Base-by-base conservation (phyloP, 2,888 invertebrate species). In the Elmis aenea region DNA sequence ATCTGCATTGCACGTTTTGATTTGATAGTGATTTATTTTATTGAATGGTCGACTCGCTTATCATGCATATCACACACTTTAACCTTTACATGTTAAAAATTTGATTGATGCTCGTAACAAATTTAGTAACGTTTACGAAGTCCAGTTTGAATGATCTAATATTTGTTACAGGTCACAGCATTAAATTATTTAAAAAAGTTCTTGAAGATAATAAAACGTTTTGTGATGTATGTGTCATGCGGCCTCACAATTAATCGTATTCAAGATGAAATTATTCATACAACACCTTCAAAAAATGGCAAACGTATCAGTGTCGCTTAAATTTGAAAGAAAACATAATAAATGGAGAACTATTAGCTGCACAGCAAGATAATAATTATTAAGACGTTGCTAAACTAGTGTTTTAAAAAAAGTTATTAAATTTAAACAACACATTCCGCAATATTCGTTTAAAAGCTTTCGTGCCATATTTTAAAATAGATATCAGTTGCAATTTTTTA, bases 241-340 rank as follows among this genome's bases (percentile, higher is more conserved):
- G 28, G 39, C 40, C 33, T 23, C 24, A 28, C 16, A 33, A 26
- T 24, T 28, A 33, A 40, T 42, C 45, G 41, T 26, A 45, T 44
- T 48, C 45, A 54, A 45, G 40, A 55, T 57, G 54, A 39, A 45
- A 36, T 42, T 41, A 40, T 43, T 47, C 42, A 45, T 38, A 41
- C 45, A 33, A 37, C 42, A 36, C 28, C 26, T 22, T 8, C 20
- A 33, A 45, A 55, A 48, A 41, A 49, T 55, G 52, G 51, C 49
- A 49, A 54, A 46, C 41, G 38, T 42, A 42, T 40, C 38, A 43
- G 33, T 50, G 41, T 45, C 48, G 41, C 53, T 50, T 54, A 57
- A 63, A 47, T 74, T 75, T 68, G 81, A 81, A 72, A 79, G 83
- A 81, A 83, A 83, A 70, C 83, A 84, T 75, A 80, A 79, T 74